A percentile compares a stretch with the other conserved stretches of the same genome.
Conservation (phyloP, 2,797 vertebrate species). For the Scomberomorus guttatus region DNA sequence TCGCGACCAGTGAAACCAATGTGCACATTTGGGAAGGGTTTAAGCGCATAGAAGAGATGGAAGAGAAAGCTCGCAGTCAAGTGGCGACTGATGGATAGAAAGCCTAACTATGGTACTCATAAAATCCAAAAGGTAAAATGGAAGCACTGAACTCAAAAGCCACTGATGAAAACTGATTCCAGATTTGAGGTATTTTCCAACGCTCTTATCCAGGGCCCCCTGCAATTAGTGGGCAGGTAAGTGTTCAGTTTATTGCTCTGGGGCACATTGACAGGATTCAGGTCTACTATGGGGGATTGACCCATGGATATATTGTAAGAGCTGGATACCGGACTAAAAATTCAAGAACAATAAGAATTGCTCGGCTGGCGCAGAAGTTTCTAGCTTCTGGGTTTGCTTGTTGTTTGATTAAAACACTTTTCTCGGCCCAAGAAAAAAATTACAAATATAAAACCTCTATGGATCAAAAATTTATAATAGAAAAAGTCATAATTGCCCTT, state of each 20-base stretch:
- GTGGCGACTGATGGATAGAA: conserved; percentile 32
- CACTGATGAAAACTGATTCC: conserved; percentile 25
- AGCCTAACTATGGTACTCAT: conserved; percentile 30
- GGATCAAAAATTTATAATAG: too few relatives aligned
- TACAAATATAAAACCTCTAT: too few relatives aligned
- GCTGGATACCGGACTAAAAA: too few relatives aligned
- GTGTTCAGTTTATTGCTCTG: conserved; percentile 24
- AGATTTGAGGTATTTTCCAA: conserved; percentile 43
- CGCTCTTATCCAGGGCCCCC: conserved; percentile 19
- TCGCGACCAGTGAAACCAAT: conserved; percentile 31
- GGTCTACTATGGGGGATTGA: conserved; percentile 13
- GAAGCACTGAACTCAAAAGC: conserved; percentile 43
- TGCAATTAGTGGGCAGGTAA: conserved; percentile 18
- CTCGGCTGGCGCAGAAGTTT: too few relatives aligned
- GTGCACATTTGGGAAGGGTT: conserved; percentile 14
- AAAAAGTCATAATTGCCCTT: too few relatives aligned
- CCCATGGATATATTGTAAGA: too few relatives aligned
- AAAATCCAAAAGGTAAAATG: conserved; percentile 46
- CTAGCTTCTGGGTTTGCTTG: too few relatives aligned
- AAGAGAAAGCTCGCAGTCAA: conserved; percentile 43
- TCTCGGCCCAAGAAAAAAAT: too few relatives aligned
- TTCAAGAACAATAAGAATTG: too few relatives aligned
- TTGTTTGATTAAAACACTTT: too few relatives aligned
- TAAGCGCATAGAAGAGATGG: conserved; percentile 44
- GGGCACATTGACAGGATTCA: conserved; percentile 26